phyloP scores from a whole-genome alignment of 2,113 vertebrate genomes.

The Coregonus clupeaformis region DNA sequence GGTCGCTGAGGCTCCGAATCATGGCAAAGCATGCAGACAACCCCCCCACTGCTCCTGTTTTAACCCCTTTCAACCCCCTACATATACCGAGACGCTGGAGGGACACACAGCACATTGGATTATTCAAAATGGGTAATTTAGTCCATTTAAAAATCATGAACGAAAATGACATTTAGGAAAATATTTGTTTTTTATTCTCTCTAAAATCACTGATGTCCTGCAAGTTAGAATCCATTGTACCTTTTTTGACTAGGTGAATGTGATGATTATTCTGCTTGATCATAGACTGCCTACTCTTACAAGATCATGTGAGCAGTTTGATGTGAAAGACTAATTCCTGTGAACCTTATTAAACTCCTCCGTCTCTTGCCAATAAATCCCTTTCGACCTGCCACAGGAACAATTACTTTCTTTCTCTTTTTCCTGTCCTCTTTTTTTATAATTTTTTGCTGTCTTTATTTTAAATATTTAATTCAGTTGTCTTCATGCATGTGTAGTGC shows the following conservation, averaged over 20 bases:
- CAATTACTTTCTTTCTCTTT: conserved; percentile 38
- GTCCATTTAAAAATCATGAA: neutral
- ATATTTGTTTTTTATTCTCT: no score
- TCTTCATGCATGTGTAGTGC: conserved; percentile 82
- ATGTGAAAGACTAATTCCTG: conserved; percentile 46
- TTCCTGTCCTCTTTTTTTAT: conserved; percentile 31
- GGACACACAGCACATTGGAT: conserved; percentile 26
- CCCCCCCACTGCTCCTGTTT: conserved; percentile 21
- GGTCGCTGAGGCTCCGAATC: conserved; percentile 24
- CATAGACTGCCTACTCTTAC: neutral
- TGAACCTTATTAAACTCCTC: conserved; percentile 81
- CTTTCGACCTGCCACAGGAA: conserved; percentile 79
- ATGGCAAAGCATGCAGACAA: conserved; percentile 35
- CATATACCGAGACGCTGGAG: conserved; percentile 30
- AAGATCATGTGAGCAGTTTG: neutral
- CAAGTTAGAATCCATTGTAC: neutral
- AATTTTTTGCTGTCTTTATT: conserved; percentile 46
- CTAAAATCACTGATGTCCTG: no score
- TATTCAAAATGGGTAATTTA: neutral
- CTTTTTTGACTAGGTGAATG: neutral
- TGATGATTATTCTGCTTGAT: neutral
- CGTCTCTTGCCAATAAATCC: conserved; percentile 80
- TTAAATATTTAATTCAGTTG: conserved; percentile 96
- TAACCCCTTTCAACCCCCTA: conserved; percentile 14
- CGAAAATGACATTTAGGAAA: no score